Conservation (phyloP, 1,140 invertebrate genomes). For the Chrysopa pallens region DNA sequence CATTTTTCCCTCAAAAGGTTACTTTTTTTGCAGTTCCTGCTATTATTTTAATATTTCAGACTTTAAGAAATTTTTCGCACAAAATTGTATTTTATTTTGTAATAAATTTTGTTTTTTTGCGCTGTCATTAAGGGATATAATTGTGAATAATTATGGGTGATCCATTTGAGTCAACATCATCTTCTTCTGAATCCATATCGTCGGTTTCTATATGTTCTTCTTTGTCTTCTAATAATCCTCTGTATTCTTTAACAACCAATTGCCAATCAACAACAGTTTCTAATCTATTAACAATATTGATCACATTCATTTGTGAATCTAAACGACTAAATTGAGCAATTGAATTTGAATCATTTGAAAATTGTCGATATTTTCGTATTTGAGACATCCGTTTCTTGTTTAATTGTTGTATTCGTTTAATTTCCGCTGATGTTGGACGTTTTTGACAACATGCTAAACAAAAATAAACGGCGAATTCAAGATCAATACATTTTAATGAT, state of each 20-base stretch:
- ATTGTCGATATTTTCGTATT: constrained; percentile 56
- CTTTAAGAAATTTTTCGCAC: no score
- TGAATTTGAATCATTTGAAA: constrained; percentile 52
- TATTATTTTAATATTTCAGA: no score
- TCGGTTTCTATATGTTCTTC: constrained; percentile 33
- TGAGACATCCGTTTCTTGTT: constrained; percentile 71
- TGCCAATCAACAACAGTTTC: constrained; percentile 88
- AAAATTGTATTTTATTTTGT: no score
- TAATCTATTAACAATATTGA: constrained; percentile 45
- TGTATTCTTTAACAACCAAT: constrained; percentile 70
- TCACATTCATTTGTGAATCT: constrained; percentile 67
- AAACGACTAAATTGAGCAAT: constrained; percentile 59
- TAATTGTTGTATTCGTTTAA: constrained; percentile 63
- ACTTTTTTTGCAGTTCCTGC: no score
- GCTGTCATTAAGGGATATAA: no score
- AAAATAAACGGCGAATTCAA: not conserved
- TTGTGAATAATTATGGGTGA: constrained; percentile 1
- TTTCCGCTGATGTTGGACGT: constrained; percentile 58
- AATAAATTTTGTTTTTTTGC: no score
- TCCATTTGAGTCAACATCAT: constrained; percentile 23
- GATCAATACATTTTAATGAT: not conserved
- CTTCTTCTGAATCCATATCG: constrained; percentile 28
- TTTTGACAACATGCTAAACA: constrained; percentile 35
- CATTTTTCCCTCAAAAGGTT: no score
- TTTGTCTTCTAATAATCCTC: constrained; percentile 50